These are phyloP conservation scores for Abscondita cerata DNA, from an alignment of 2,888 invertebrate species.

Conservation along the genomic window DNA sequence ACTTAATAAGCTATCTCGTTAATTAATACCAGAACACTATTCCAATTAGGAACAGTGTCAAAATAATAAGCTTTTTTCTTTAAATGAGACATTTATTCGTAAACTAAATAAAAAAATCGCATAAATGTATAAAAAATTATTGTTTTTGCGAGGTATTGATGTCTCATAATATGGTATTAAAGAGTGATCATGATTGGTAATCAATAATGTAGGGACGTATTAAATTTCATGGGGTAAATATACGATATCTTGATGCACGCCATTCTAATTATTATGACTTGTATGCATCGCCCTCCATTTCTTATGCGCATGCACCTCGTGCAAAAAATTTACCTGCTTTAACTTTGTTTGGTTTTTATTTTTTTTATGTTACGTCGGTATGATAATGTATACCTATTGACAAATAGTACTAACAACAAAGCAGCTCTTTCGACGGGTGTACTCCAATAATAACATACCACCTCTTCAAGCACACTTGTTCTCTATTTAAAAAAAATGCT, in stretches of 20 bases:
- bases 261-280: constrained; percentile 49
- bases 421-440: too few relatives aligned
- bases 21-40: too few relatives aligned
- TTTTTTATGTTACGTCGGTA: too few relatives aligned
- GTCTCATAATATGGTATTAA: constrained; percentile 53
- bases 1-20: too few relatives aligned
- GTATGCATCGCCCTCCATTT: constrained; percentile 21
- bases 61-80: too few relatives aligned
- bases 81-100: not conserved
- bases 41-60: too few relatives aligned
- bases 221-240: constrained; percentile 58
- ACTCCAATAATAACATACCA: too few relatives aligned
- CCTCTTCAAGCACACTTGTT: too few relatives aligned
- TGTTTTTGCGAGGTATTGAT: constrained; percentile 51
- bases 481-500: too few relatives aligned
- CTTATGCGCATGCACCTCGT: not conserved
- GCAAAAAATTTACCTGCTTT: not conserved
- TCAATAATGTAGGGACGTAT: constrained; percentile 55
- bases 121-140: constrained; percentile 44
- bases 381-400: too few relatives aligned
- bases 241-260: constrained; percentile 56
- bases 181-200: constrained; percentile 55
- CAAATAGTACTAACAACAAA: too few relatives aligned
- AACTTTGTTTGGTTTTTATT: too few relatives aligned
- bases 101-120: constrained; percentile 48